Conservation (phyloP, 2,888 invertebrate genomes). For the Microdon myrmicae region DNA sequence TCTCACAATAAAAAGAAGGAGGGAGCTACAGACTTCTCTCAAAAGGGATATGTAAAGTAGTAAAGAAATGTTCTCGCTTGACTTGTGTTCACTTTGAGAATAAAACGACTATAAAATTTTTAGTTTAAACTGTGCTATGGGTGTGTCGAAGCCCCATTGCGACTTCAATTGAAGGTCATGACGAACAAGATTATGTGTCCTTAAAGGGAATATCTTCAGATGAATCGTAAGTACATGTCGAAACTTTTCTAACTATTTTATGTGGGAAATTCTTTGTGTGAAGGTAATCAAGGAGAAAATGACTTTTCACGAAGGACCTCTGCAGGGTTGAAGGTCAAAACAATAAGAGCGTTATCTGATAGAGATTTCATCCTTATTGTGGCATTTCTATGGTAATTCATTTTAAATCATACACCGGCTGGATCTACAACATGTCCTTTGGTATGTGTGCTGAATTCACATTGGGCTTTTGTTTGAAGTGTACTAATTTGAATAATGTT, state of each 20-base stretch:
- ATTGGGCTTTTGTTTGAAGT: no score
- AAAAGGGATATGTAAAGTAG: slow-evolving; percentile 15
- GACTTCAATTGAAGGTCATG: slow-evolving; percentile 36
- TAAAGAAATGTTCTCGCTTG: slow-evolving; percentile 7
- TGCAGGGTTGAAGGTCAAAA: slow-evolving; percentile 29
- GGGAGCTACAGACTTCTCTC: slow-evolving; percentile 10
- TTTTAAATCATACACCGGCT: no score
- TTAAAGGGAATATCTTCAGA: slow-evolving; percentile 11
- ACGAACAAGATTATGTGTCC: slow-evolving; percentile 17
- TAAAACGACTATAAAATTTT: slow-evolving; percentile 13
- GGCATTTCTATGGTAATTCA: no score
- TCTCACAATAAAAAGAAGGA: slow-evolving; percentile 4
- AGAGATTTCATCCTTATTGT: slow-evolving; percentile 3
- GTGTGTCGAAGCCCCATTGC: slow-evolving; percentile 38
- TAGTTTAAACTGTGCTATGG: slow-evolving; percentile 28
- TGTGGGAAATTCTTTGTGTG: slow-evolving; percentile 17
- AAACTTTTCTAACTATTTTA: slow-evolving; percentile 20
- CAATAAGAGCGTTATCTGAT: slow-evolving; percentile 33
- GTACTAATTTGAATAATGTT: no score
- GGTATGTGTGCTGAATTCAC: no score
- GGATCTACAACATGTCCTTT: no score
- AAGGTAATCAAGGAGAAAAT: slow-evolving; percentile 44
- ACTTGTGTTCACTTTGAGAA: slow-evolving; percentile 1
- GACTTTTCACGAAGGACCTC: slow-evolving; percentile 36
- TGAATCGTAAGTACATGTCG: slow-evolving; percentile 21